Conservation (phyloP, 2,888 invertebrate genomes). For the Empis stercorea region DNA sequence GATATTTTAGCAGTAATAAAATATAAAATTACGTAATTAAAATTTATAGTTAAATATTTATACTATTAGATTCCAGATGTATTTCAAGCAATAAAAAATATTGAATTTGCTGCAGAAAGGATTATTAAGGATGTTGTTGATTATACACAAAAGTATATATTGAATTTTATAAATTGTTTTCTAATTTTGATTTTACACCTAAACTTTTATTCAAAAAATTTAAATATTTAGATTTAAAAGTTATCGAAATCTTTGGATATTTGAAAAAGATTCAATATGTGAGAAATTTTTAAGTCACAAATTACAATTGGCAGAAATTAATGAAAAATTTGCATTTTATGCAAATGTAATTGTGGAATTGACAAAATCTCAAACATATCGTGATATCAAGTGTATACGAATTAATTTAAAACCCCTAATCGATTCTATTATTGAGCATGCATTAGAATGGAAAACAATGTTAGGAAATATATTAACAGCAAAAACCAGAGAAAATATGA, state of each 20-base stretch:
- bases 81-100: constrained; percentile 48
- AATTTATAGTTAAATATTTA: constrained; percentile 41
- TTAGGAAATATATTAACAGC: constrained; percentile 56
- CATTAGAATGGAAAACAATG: constrained; percentile 64
- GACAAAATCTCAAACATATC: constrained; percentile 41
- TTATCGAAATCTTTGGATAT: constrained; percentile 63
- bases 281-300: constrained; percentile 62
- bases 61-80: constrained; percentile 56
- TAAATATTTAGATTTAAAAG: constrained; percentile 50
- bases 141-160: constrained; percentile 43
- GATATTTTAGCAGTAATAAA: constrained; percentile 55
- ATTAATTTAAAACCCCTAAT: constrained; percentile 63
- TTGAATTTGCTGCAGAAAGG: constrained; percentile 54
- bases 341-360: constrained; percentile 59
- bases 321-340: constrained; percentile 77
- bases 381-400: constrained; percentile 53
- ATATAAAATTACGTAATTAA: not conserved
- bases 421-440: constrained; percentile 55
- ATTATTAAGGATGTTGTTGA: constrained; percentile 51
- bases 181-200: no score
- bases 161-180: not conserved
- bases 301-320: constrained; percentile 49
- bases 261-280: constrained; percentile 58
- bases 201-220: no score
- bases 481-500: constrained; percentile 55